A percentile compares a stretch with the other conserved stretches of the same genome.
Evolutionary conservation across 2,888 invertebrate genomes (phyloP).

Genomic region (Bursaphelenchus okinawaensis): DNA sequence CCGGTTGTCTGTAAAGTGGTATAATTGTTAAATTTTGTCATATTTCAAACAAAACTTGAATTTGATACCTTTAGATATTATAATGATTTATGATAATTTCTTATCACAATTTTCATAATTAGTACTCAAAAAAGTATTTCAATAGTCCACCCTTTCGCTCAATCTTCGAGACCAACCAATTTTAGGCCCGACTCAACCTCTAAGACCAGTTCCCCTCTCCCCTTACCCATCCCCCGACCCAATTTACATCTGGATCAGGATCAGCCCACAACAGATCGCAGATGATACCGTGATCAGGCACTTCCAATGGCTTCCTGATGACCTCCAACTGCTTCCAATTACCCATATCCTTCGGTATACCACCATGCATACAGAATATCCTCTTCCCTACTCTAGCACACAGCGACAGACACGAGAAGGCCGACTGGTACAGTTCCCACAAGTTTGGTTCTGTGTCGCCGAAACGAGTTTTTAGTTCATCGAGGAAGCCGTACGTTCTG

Average conservation of each 20-base stretch:
- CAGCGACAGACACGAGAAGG: conserved; percentile 93
- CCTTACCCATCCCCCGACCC: no score
- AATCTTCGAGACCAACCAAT: no score
- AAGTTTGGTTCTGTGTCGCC: conserved; percentile 84
- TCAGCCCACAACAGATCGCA: conserved; percentile 97
- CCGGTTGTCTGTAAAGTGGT: not conserved
- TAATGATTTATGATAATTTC: no score
- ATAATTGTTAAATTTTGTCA: no score
- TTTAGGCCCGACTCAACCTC: no score
- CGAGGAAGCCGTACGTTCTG: conserved; percentile 93
- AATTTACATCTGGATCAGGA: no score
- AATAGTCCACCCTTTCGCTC: no score
- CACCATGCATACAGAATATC: conserved; percentile 90
- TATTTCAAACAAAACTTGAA: no score
- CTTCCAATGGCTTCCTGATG: conserved; percentile 86
- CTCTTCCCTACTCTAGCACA: conserved; percentile 86
- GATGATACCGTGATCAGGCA: conserved; percentile 95
- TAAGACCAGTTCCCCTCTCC: no score
- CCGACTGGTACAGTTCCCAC: conserved; percentile 95
- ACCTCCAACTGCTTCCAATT: conserved; percentile 83
- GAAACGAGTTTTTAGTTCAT: conserved; percentile 92
- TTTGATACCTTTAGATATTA: no score
- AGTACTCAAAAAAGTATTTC: no score
- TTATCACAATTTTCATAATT: no score
- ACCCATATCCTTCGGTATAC: conserved; percentile 83